These are phyloP conservation scores for Ageneiosus marmoratus DNA, from an alignment of 2,113 vertebrate species.

Conservation along the genomic window DNA sequence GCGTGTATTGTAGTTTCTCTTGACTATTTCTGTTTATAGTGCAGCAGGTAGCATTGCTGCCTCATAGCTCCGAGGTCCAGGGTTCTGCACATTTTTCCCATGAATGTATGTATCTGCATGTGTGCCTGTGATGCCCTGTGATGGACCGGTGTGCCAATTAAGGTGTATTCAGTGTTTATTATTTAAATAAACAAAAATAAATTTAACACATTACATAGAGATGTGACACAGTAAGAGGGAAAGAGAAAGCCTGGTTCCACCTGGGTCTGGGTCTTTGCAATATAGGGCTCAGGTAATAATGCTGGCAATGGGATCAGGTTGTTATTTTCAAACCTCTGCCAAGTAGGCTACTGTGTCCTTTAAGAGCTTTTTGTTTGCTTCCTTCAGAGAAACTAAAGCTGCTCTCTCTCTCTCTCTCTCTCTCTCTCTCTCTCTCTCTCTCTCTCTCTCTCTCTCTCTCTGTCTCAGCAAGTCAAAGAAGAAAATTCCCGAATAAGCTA, in stretches of 20 bases:
- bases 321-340: slow-evolving; percentile 34
- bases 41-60: no score
- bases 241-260: not conserved
- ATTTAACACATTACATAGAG: not conserved
- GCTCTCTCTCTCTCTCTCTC: not conserved
- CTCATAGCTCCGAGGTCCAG: no score
- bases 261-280: not conserved
- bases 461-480: slow-evolving; percentile 2
- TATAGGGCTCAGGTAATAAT: slow-evolving; percentile 23
- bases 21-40: not conserved
- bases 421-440: not conserved
- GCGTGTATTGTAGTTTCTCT: not conserved
- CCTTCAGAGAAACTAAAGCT: not conserved
- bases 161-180: not conserved
- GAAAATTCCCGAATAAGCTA: not conserved
- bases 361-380: slow-evolving; percentile 30
- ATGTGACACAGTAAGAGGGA: not conserved
- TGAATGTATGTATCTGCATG: not conserved
- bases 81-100: no score
- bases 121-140: no score
- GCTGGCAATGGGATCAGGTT: slow-evolving; percentile 12
- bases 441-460: not conserved
- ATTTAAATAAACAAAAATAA: not conserved
- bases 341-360: slow-evolving; percentile 31
- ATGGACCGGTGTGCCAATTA: not conserved